These are phyloP conservation scores for Gila robusta DNA, from an alignment of 2,797 vertebrate genomes.

Conservation along the genomic window DNA sequence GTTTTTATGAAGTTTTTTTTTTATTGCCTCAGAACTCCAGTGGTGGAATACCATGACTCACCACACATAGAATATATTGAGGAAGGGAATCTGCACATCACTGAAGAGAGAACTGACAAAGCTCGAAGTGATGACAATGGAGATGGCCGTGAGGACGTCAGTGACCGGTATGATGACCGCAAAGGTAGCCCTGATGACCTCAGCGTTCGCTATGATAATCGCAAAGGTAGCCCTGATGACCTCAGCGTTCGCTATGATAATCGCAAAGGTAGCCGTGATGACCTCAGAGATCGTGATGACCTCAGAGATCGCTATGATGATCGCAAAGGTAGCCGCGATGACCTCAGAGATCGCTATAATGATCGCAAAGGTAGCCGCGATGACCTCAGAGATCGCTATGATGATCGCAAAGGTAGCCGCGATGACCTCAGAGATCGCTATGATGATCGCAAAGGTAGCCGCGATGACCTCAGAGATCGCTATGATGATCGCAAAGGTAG, in stretches of 20 bases:
- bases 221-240: conserved; percentile 22
- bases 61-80: conserved; percentile 56
- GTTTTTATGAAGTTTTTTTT: not conserved
- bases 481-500: conserved; percentile 49
- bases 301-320: not conserved
- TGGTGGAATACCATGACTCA: conserved; percentile 65
- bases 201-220: not conserved
- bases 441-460: conserved; percentile 52
- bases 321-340: not conserved
- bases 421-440: conserved; percentile 44
- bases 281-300: conserved; percentile 34
- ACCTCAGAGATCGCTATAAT: not conserved
- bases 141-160: conserved; percentile 13
- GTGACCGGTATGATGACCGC: not conserved
- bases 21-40: conserved; percentile 62
- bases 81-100: conserved; percentile 58
- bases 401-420: conserved; percentile 48
- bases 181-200: not conserved
- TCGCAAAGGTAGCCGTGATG: not conserved
- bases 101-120: conserved; percentile 46
- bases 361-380: not conserved
- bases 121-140: conserved; percentile 27
- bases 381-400: conserved; percentile 38
- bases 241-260: not conserved
- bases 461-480: conserved; percentile 58